These are phyloP conservation scores for Chaetodon auriga DNA, from an alignment of 2,113 vertebrate genomes.

Conservation along the genomic window DNA sequence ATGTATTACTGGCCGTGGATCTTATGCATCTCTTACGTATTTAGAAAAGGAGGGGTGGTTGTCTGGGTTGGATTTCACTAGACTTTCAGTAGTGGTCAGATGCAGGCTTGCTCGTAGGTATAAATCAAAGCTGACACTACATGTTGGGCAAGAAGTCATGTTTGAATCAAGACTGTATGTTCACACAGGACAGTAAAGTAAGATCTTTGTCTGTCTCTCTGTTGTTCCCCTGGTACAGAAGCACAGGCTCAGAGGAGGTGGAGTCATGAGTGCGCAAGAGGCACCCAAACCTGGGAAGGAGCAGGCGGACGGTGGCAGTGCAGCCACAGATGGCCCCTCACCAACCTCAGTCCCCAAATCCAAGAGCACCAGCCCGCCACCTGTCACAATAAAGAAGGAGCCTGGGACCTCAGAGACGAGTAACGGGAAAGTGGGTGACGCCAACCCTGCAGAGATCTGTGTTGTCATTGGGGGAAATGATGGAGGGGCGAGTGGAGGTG, in stretches of 20 bases:
- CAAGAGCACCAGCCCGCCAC: conserved; percentile 65
- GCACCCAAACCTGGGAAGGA: conserved; percentile 77
- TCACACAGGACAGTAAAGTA: neutral
- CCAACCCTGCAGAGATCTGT: conserved; percentile 94
- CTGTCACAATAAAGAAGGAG: conserved; percentile 91
- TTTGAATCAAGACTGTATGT: neutral
- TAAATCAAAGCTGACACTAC: conserved; percentile 5
- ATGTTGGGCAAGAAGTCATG: neutral
- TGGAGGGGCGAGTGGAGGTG: conserved; percentile 73
- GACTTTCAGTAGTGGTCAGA: conserved; percentile 21
- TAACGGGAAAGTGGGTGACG: conserved; percentile 86
- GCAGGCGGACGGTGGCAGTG: conserved; percentile 64
- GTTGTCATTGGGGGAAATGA: conserved; percentile 90
- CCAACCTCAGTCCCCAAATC: conserved; percentile 81
- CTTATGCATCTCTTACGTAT: conserved; percentile 15
- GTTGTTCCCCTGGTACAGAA: conserved; percentile 53
- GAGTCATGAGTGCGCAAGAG: conserved; percentile 84
- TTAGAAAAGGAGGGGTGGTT: conserved; percentile 12
- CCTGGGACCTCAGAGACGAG: conserved; percentile 81
- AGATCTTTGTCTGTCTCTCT: conserved; percentile 29
- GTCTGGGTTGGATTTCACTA: neutral
- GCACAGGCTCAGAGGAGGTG: conserved; percentile 72
- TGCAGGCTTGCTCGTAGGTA: neutral
- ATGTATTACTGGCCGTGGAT: neutral
- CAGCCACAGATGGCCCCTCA: conserved; percentile 74